Conservation (phyloP, 53 echinoderm and acorn worm species). For the Hippasteria phrygiana region DNA sequence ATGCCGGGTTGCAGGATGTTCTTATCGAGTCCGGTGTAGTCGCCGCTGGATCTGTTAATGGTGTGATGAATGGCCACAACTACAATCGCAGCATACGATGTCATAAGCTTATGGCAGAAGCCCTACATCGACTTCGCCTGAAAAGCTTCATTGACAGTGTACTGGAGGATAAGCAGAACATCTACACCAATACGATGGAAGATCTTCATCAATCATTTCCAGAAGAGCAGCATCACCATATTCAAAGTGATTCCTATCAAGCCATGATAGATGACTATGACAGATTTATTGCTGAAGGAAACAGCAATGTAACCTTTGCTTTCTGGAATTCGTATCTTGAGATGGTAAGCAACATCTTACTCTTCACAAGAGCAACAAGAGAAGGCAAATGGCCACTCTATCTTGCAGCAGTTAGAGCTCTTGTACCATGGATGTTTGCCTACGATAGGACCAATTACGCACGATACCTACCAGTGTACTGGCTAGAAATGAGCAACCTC, state of each 20-base stretch:
- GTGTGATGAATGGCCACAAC: conserved; percentile 65
- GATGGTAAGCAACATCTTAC: conserved; percentile 58
- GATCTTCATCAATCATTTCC: background rate
- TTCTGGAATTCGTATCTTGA: conserved; percentile 71
- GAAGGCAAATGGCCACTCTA: conserved; percentile 72
- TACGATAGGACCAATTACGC: conserved; percentile 77
- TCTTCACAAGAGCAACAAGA: conserved; percentile 67
- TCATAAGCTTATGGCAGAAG: conserved; percentile 63
- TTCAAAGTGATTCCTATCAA: background rate
- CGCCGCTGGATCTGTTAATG: conserved; percentile 56
- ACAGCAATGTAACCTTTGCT: conserved; percentile 49
- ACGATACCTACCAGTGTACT: conserved; percentile 71
- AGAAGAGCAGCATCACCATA: background rate
- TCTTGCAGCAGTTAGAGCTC: conserved; percentile 45
- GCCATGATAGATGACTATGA: background rate
- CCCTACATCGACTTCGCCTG: conserved; percentile 68
- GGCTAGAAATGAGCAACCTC: conserved; percentile 72
- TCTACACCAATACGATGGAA: background rate
- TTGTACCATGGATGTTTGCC: conserved; percentile 73
- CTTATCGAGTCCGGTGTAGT: conserved; percentile 52
- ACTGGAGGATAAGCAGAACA: conserved; percentile 4
- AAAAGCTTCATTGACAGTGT: conserved; percentile 46
- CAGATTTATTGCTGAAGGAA: background rate
- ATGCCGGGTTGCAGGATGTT: conserved; percentile 57
- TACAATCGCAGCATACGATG: conserved; percentile 54